Percentiles rank a stretch among this genome's conserved stretches.
Conservation (phyloP, 1,140 invertebrate genomes). For the Trialeurodes vaporariorum region DNA sequence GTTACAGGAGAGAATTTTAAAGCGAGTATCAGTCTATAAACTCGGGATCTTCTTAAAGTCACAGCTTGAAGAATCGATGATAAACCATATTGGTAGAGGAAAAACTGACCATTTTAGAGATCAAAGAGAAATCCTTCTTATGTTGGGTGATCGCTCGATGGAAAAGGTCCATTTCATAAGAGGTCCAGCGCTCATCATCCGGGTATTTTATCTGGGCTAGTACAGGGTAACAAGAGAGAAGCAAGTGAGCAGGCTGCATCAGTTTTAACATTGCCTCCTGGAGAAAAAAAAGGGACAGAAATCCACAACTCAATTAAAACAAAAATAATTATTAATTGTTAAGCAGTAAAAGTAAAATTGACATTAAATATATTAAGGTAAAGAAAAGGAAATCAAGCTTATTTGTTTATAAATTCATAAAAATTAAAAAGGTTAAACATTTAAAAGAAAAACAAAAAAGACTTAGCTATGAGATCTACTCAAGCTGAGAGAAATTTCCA, state of each 20-base stretch:
- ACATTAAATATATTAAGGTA: too few relatives aligned
- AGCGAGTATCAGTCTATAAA: background rate
- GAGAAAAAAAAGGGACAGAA: too few relatives aligned
- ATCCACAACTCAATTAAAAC: too few relatives aligned
- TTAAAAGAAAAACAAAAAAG: too few relatives aligned
- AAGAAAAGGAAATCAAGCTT: too few relatives aligned
- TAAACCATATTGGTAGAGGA: too few relatives aligned
- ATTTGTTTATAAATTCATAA: too few relatives aligned
- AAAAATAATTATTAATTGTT: too few relatives aligned
- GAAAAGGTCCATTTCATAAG: conserved; percentile 77
- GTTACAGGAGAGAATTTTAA: background rate
- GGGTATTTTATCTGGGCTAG: conserved; percentile 52
- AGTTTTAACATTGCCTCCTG: conserved; percentile 72
- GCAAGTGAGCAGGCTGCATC: conserved; percentile 57
- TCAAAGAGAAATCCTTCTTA: conserved; percentile 87
- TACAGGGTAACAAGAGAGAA: conserved; percentile 62
- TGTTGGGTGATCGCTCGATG: conserved; percentile 73
- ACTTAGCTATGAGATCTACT: too few relatives aligned
- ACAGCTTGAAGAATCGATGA: conserved; percentile 13
- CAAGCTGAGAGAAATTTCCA: too few relatives aligned
- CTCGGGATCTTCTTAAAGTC: background rate
- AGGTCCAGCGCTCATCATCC: conserved; percentile 68
- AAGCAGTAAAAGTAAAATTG: too few relatives aligned
- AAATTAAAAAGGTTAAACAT: too few relatives aligned
- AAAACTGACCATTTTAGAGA: conserved; percentile 69